These are phyloP conservation scores for Cryptus armator DNA, from an alignment of 2,888 invertebrate genomes.

Conservation along the genomic window DNA sequence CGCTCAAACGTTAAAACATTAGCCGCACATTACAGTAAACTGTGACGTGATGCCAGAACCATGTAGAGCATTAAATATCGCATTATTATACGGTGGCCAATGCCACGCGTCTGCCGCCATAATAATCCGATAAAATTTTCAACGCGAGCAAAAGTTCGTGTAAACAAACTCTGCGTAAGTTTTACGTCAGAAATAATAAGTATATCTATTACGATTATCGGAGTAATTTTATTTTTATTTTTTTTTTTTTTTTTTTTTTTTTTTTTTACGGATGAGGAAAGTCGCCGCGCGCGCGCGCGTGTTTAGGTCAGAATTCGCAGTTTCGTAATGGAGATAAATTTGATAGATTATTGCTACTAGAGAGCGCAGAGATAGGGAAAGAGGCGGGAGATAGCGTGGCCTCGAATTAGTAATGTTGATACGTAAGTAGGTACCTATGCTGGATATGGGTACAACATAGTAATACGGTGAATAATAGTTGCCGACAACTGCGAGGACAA, in stretches of 20 bases:
- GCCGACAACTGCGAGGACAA: conserved; percentile 42
- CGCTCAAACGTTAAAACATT: not conserved
- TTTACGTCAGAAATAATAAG: not conserved
- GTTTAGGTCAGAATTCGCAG: not conserved
- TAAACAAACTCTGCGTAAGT: not conserved
- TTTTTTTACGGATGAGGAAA: conserved; percentile 16
- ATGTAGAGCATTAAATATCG: conserved; percentile 47
- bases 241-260: too few relatives aligned
- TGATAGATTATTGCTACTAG: conserved; percentile 1
- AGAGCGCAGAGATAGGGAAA: not conserved
- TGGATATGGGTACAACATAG: not conserved
- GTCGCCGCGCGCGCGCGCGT: not conserved
- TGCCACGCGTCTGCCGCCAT: conserved; percentile 34
- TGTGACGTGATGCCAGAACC: conserved; percentile 40
- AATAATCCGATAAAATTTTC: conserved; percentile 46
- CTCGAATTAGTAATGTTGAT: not conserved
- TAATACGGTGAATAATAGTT: conserved; percentile 19
- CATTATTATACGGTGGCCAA: not conserved
- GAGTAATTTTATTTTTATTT: conserved; percentile 4
- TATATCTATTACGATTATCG: conserved; percentile 15
- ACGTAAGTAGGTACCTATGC: not conserved
- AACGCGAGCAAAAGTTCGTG: not conserved
- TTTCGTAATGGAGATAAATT: conserved; percentile 22
- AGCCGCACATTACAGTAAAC: conserved; percentile 16
- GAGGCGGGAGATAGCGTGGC: not conserved